phyloP scores from a whole-genome alignment of 2,113 vertebrate genomes.

The Buteo buteo region DNA sequence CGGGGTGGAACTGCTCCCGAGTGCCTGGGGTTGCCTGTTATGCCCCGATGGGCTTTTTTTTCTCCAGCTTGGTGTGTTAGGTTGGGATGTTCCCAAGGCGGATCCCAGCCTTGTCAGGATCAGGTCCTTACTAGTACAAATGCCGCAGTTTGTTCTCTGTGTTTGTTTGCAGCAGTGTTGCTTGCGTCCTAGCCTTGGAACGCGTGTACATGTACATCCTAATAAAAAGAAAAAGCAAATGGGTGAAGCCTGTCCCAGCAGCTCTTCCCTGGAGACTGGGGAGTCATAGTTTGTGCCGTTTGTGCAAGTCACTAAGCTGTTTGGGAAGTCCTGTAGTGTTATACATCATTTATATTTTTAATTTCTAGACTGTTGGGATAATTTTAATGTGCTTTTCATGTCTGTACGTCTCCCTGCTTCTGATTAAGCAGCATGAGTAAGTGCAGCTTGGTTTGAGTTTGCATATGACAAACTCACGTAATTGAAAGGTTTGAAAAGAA shows the following conservation, averaged over 20 bases:
- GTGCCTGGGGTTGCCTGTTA: background rate
- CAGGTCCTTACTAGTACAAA: fast-evolving
- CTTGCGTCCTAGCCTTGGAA: background rate
- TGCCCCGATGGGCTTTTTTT: fast-evolving
- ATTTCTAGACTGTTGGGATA: background rate
- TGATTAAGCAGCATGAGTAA: background rate
- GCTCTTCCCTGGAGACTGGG: fast-evolving
- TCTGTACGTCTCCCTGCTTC: background rate
- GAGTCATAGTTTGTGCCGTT: fast-evolving
- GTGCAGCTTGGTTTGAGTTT: background rate
- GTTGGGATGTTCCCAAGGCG: fast-evolving
- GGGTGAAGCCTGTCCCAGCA: background rate
- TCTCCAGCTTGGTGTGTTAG: fast-evolving
- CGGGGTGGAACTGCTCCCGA: fast-evolving
- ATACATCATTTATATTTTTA: fast-evolving
- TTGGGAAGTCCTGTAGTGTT: background rate
- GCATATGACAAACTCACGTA: background rate
- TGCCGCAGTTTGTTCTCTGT: fast-evolving
- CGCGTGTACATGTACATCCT: fast-evolving
- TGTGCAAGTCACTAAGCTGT: background rate
- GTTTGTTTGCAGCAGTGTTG: fast-evolving
- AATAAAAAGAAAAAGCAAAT: background rate
- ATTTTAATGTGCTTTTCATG: background rate
- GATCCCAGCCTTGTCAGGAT: fast-evolving
- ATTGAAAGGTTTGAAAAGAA: background rate